Evolutionary conservation across 2,888 invertebrate species (phyloP).

Genomic region (Eupithecia insigniata): DNA sequence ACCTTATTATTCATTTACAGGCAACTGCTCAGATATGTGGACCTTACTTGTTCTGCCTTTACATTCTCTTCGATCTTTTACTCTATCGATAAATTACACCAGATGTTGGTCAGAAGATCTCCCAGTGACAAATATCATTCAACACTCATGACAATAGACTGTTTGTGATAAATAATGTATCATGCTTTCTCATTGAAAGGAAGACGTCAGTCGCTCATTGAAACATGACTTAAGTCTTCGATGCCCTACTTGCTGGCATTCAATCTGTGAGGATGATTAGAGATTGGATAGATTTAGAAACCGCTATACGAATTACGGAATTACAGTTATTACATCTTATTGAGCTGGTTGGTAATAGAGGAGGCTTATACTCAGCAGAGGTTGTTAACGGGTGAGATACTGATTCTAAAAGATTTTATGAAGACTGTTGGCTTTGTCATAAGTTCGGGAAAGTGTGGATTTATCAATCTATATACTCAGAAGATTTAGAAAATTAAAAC

Average conservation of each 20-base stretch:
- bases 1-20: neutral
- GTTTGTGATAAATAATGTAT: constrained; percentile 23
- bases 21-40: neutral
- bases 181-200: constrained; percentile 20
- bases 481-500: neutral
- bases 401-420: neutral
- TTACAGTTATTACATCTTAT: neutral
- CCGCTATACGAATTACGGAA: neutral
- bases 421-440: no score
- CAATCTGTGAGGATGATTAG: neutral
- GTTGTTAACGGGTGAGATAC: neutral
- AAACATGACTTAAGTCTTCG: constrained; percentile 15
- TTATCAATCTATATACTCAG: neutral
- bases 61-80: neutral
- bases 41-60: neutral
- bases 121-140: constrained; percentile 11
- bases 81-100: neutral
- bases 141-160: constrained; percentile 11
- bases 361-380: neutral
- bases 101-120: neutral
- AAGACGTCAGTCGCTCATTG: constrained; percentile 13
- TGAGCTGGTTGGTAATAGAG: neutral
- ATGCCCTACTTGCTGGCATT: constrained; percentile 15
- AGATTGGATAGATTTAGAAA: neutral
- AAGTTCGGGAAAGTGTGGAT: neutral